Conservation (phyloP, 2,113 vertebrate species). For the Callocephalon fimbriatum region DNA sequence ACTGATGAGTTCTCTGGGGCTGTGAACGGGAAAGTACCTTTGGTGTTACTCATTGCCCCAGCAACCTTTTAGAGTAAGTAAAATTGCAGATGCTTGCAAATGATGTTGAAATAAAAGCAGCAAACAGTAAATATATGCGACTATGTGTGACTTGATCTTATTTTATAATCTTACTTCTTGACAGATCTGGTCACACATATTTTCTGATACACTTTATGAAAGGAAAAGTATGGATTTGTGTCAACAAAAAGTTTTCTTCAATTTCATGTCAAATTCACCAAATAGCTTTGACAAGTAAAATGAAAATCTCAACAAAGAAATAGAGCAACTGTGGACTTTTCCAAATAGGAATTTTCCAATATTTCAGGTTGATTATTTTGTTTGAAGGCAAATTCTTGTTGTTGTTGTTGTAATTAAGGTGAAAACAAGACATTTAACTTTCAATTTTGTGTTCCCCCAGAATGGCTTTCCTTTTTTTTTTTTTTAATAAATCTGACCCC, state of each 20-base stretch:
- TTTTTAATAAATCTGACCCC: background rate
- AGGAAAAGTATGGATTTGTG: background rate
- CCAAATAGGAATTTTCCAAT: background rate
- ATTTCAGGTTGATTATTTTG: background rate
- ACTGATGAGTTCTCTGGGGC: fast-evolving
- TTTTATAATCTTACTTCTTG: background rate
- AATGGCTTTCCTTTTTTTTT: background rate
- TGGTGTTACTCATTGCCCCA: background rate
- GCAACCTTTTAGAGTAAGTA: background rate
- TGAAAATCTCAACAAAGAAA: background rate
- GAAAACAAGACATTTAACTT: background rate
- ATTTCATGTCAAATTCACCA: background rate
- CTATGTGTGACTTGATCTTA: background rate
- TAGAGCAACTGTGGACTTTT: background rate
- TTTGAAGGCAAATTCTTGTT: background rate
- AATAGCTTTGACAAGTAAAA: background rate
- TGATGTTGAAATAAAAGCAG: background rate
- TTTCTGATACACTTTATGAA: background rate
- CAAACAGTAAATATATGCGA: fast-evolving
- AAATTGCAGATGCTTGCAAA: background rate
- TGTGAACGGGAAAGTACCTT: background rate
- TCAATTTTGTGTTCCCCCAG: background rate
- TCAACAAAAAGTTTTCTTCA: background rate
- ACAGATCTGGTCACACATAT: background rate
- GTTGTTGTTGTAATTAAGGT: background rate